Evolutionary conservation across 1,140 invertebrate genomes (phyloP), one percentile per base, ranked within the genome.

Genomic region (Drosophila setifemur): DNA sequence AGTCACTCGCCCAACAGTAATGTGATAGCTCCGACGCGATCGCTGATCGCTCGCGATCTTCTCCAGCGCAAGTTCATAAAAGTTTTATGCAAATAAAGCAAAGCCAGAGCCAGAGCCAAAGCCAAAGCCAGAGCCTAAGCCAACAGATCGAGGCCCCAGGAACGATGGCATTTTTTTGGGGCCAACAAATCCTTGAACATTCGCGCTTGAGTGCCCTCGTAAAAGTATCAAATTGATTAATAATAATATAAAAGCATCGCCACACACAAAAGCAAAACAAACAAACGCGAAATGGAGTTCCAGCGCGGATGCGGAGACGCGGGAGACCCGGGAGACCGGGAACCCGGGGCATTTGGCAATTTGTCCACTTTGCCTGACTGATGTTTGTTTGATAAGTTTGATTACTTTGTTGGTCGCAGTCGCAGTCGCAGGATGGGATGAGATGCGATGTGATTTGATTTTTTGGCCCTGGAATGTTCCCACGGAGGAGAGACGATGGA

Each of bases 201-300:
- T 83, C 77, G 79, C 79, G 79, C 79, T 79, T 83, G 79, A 83
- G 79, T 86, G 79, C 81, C 74, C 79, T 85, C 81, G 81, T 78
- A 88, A 88, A 88, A 88, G 85, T 88, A 88, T 88, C 85, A 88
- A 88, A 88, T 88, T 88, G 85, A 88, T 88, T 88, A 88, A 88
- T 88, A 88, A 88, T 81, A 88, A 79, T 83, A 87, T 73, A 79
- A 85, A 81, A 83, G 63, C 74, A 67, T 60, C 42, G 29, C n/a
- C 37, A 11, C 57, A 83, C 68, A 73, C 54, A 78, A 85, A 71
- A 70, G 48, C 78, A 75, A 86, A 78, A 72, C 78, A 85, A 83
- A 77, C 40, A 45, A 39, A 44, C 52, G 37, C 2, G n/a, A 5
- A 60, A 29, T 47, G 50, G n/a, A 50, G 19, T 44, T 37, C 35